These are phyloP conservation scores for Sarcophaga subvicina DNA, from an alignment of 2,888 invertebrate species.

Conservation along the genomic window DNA sequence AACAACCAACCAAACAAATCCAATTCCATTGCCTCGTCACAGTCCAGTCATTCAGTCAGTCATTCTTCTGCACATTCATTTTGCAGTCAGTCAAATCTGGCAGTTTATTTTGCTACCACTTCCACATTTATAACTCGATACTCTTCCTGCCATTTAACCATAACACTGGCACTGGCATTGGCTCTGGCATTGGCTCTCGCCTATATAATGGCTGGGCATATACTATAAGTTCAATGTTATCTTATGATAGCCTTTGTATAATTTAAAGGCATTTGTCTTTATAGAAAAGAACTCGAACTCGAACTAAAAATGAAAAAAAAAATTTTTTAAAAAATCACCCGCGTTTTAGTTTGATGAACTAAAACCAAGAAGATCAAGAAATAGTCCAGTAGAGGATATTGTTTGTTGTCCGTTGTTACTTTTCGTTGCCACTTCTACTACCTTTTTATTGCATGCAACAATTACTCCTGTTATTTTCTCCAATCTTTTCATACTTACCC, in stretches of 20 bases:
- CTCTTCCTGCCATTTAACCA: background rate
- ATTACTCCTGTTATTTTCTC: slow-evolving; percentile 54
- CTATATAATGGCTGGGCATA: background rate
- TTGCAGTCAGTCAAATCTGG: slow-evolving; percentile 75
- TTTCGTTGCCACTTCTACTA: slow-evolving; percentile 29
- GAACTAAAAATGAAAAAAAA: too few relatives aligned
- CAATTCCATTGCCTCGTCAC: background rate
- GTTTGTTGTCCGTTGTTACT: slow-evolving; percentile 18
- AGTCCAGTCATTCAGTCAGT: slow-evolving; percentile 73
- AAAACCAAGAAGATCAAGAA: slow-evolving; percentile 36
- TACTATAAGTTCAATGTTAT: slow-evolving; percentile 44
- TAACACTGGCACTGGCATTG: too few relatives aligned
- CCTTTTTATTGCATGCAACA: slow-evolving; percentile 60
- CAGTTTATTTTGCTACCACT: slow-evolving; percentile 65
- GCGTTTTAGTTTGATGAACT: slow-evolving; percentile 53
- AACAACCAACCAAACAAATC: slow-evolving; percentile 11
- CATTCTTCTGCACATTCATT: slow-evolving; percentile 57
- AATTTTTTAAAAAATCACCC: slow-evolving; percentile 53
- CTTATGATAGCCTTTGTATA: slow-evolving; percentile 49
- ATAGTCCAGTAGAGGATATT: slow-evolving; percentile 26
- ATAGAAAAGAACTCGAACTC: background rate
- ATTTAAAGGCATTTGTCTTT: slow-evolving; percentile 57
- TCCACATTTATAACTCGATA: slow-evolving; percentile 18
- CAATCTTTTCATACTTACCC: background rate
- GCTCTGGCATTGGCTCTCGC: too few relatives aligned